Conservation (phyloP, 2,888 invertebrate species). For the Cancer borealis region DNA sequence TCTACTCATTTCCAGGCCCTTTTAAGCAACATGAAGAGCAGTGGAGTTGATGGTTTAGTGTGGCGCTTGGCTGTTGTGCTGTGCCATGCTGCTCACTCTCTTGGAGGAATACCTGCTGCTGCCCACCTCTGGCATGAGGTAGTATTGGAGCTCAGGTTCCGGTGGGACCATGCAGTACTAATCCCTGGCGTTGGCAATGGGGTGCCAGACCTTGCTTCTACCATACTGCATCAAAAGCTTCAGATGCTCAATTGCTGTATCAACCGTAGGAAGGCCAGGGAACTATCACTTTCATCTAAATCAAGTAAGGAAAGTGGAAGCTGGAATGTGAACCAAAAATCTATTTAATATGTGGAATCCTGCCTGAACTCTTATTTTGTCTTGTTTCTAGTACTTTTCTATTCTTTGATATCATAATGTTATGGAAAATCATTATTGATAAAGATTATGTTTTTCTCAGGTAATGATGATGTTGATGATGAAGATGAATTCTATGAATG, state of each 20-base stretch:
- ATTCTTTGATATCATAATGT: slow-evolving; percentile 31
- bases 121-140: slow-evolving; percentile 97
- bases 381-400: background rate
- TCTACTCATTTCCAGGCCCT: slow-evolving; percentile 79
- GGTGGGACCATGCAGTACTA: slow-evolving; percentile 90
- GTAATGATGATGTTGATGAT: slow-evolving; percentile 78
- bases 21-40: slow-evolving; percentile 87
- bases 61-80: slow-evolving; percentile 90
- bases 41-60: slow-evolving; percentile 88
- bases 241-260: slow-evolving; percentile 86
- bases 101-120: slow-evolving; percentile 86
- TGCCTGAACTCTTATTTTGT: background rate
- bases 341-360: background rate
- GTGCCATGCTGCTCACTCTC: slow-evolving; percentile 87
- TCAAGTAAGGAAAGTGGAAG: slow-evolving; percentile 61
- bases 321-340: slow-evolving; percentile 58
- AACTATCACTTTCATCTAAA: slow-evolving; percentile 65
- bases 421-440: slow-evolving; percentile 46
- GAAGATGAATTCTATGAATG: slow-evolving; percentile 90
- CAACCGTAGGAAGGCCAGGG: slow-evolving; percentile 80
- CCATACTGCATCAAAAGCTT: slow-evolving; percentile 95
- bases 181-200: slow-evolving; percentile 87
- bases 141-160: slow-evolving; percentile 91
- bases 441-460: slow-evolving; percentile 68
- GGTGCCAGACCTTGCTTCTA: slow-evolving; percentile 92